Percentiles rank a stretch among this genome's conserved stretches.
Conservation (phyloP, 2,797 vertebrate genomes). For the Sphaeramia orbicularis region DNA sequence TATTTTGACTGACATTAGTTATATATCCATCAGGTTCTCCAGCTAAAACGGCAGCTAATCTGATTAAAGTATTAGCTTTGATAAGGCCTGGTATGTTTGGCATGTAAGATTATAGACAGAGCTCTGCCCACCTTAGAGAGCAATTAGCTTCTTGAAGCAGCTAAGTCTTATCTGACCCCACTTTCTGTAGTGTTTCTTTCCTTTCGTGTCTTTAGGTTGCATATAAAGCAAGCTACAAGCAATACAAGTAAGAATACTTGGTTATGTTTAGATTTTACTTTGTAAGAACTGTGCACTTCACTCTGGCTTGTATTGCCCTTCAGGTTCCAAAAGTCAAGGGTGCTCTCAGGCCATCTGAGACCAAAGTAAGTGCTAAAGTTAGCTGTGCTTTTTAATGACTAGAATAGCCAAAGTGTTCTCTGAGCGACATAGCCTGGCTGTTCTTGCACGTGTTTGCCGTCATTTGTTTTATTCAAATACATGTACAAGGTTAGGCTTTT, state of each 20-base stretch:
- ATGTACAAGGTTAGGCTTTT: constrained; percentile 20
- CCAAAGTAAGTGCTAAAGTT: constrained; percentile 49
- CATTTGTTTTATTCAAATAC: constrained; percentile 14
- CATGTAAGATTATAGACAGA: constrained; percentile 70
- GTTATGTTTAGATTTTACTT: not conserved
- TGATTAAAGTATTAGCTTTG: constrained; percentile 67
- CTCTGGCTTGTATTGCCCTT: not conserved
- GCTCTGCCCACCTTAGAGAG: constrained; percentile 43
- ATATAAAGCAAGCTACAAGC: not conserved
- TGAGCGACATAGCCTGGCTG: not conserved
- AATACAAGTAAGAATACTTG: not conserved
- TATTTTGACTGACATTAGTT: not conserved
- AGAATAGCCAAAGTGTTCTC: constrained; percentile 35
- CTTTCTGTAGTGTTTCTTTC: constrained; percentile 7
- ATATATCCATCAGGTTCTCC: constrained; percentile 49
- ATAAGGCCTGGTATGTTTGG: constrained; percentile 66
- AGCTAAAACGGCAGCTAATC: constrained; percentile 65
- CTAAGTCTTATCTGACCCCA: constrained; percentile 19
- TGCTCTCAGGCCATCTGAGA: constrained; percentile 3
- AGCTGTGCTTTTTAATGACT: constrained; percentile 22
- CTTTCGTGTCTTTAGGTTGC: not conserved
- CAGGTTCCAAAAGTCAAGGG: constrained; percentile 17
- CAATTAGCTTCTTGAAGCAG: constrained; percentile 36
- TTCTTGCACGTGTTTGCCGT: constrained; percentile 3
- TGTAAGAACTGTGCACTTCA: not conserved